phyloP scores from a whole-genome alignment of 2,113 vertebrate genomes.

The Caranx ignobilis region DNA sequence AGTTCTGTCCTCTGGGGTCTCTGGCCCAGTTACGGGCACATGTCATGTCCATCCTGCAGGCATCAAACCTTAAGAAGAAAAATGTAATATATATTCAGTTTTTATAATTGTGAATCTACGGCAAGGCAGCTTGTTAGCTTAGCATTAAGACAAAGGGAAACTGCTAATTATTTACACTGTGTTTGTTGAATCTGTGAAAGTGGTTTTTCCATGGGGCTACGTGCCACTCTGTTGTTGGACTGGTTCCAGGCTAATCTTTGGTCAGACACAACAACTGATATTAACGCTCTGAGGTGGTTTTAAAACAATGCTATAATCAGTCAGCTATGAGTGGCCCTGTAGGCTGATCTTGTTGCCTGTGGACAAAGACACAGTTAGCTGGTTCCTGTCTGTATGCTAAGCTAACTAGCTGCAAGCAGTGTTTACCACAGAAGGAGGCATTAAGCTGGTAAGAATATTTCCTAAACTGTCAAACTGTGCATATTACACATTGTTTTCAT shows the following conservation, averaged over 20 bases:
- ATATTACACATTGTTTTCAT: too few relatives aligned
- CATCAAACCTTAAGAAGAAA: slow-evolving; percentile 82
- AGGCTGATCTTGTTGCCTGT: background rate
- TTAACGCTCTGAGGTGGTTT: background rate
- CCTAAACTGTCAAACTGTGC: background rate
- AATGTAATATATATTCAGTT: background rate
- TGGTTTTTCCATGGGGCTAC: background rate
- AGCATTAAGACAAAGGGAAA: background rate
- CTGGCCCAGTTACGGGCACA: slow-evolving; percentile 85
- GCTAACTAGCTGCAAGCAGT: background rate
- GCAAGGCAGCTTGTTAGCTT: background rate
- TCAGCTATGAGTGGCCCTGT: background rate
- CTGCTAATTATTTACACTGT: background rate
- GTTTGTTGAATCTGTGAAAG: background rate
- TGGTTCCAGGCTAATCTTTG: background rate
- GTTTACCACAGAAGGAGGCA: too few relatives aligned
- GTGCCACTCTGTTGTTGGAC: background rate
- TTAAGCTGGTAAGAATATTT: background rate
- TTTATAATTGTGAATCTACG: too few relatives aligned
- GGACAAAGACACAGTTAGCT: background rate
- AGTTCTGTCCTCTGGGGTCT: slow-evolving; percentile 82
- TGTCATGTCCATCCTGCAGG: slow-evolving; percentile 84
- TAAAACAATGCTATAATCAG: background rate
- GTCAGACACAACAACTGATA: background rate
- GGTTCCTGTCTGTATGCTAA: background rate